Evolutionary conservation across 2,888 invertebrate species (phyloP).

Genomic region (Corbicula japonica): DNA sequence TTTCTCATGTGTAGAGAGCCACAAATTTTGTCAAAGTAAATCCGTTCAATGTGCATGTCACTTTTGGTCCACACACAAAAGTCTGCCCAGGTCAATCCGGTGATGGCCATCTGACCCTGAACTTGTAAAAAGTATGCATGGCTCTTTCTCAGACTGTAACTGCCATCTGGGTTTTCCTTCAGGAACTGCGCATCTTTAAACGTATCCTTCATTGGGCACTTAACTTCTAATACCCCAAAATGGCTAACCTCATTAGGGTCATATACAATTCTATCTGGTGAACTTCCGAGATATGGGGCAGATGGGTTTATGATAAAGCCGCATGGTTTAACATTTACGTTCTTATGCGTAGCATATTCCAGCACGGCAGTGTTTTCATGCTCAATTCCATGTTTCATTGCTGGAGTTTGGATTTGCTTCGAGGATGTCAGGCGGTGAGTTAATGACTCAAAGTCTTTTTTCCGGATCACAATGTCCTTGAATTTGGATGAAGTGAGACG

Average conservation of each 20-base stretch:
- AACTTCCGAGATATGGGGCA: slow-evolving; percentile 9
- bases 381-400: slow-evolving; percentile 30
- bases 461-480: slow-evolving; percentile 4
- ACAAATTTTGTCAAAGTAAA: background rate
- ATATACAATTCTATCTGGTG: slow-evolving; percentile 12
- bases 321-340: slow-evolving; percentile 16
- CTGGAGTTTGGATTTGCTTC: slow-evolving; percentile 4
- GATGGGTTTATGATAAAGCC: slow-evolving; percentile 9
- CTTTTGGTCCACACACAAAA: slow-evolving; percentile 32
- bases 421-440: slow-evolving; percentile 18
- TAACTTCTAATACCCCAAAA: slow-evolving; percentile 24
- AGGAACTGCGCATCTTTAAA: slow-evolving; percentile 22
- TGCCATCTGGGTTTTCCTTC: slow-evolving; percentile 12
- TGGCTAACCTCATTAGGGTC: slow-evolving; percentile 6
- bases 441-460: slow-evolving; percentile 25
- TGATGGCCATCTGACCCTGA: slow-evolving; percentile 19
- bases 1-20: background rate
- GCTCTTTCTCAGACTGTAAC: background rate
- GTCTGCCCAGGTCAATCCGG: slow-evolving; percentile 23
- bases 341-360: slow-evolving; percentile 21
- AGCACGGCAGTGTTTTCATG: slow-evolving; percentile 21
- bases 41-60: slow-evolving; percentile 28
- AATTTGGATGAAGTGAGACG: background rate
- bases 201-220: slow-evolving; percentile 22
- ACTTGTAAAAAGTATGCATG: slow-evolving; percentile 18